phyloP scores from a whole-genome alignment of 2,797 vertebrate species.

The Microctenopoma stevenorrisi region DNA sequence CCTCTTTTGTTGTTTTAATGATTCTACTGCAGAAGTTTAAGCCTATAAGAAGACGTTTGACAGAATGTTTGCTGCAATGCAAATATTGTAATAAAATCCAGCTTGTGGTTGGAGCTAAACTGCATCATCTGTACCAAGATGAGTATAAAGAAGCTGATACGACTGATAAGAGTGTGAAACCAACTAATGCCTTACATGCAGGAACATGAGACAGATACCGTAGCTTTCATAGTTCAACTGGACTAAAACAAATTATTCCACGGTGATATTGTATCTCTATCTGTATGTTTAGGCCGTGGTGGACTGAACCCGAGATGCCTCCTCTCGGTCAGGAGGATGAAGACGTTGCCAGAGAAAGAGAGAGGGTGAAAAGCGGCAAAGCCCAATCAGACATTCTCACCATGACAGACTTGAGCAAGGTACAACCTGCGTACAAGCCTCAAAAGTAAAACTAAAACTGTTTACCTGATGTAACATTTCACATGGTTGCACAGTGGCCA shows the following conservation, averaged over 20 bases:
- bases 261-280: not conserved
- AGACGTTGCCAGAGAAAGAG: constrained; percentile 88
- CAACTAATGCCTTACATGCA: not conserved
- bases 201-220: not conserved
- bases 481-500: not conserved
- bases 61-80: no score
- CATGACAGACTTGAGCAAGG: constrained; percentile 91
- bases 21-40: no score
- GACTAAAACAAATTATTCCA: not conserved
- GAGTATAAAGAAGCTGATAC: not conserved
- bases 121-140: no score
- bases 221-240: not conserved
- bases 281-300: constrained; percentile 74
- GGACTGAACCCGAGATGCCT: constrained; percentile 68
- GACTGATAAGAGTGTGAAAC: not conserved
- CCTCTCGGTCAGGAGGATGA: constrained; percentile 86
- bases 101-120: not conserved
- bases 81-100: constrained; percentile 2
- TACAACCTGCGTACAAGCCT: constrained; percentile 47
- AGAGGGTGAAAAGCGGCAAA: constrained; percentile 77
- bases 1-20: no score
- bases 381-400: constrained; percentile 84
- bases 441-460: not conserved
- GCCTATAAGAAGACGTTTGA: no score
- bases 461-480: not conserved